Evolutionary conservation across 1,140 invertebrate genomes (phyloP).

Genomic region (Nasonia giraulti): DNA sequence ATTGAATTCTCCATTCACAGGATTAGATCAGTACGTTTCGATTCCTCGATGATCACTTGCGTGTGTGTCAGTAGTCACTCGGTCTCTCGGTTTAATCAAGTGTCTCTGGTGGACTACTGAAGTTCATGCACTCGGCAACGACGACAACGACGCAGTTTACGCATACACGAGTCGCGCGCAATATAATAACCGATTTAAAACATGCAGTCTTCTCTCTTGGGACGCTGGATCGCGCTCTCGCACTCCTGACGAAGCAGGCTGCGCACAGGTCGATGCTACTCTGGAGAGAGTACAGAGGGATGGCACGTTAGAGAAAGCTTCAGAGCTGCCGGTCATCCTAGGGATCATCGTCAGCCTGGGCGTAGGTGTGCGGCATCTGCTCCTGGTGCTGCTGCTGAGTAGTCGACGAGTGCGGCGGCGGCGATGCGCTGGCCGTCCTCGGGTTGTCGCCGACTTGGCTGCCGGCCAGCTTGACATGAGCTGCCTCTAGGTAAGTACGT

Average conservation of each 20-base stretch:
- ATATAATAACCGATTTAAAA: conserved; percentile 35
- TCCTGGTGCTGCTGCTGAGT: neutral
- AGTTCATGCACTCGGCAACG: conserved; percentile 1
- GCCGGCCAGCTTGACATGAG: conserved; percentile 19
- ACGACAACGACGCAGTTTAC: neutral
- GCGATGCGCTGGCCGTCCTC: neutral
- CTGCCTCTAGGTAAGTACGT: conserved; percentile 62
- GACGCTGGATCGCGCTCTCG: neutral
- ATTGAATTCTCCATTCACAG: conserved; percentile 26
- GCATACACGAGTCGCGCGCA: neutral
- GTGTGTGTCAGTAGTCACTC: neutral
- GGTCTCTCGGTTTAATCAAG: neutral
- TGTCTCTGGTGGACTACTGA: neutral
- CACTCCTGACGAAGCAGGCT: too few relatives aligned
- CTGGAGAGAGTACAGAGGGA: neutral
- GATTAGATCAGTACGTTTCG: conserved; percentile 44
- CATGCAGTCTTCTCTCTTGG: conserved; percentile 47
- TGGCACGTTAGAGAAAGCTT: conserved; percentile 1
- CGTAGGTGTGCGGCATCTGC: neutral
- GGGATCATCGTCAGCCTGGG: conserved; percentile 36
- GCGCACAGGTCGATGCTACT: neutral
- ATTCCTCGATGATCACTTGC: conserved; percentile 23
- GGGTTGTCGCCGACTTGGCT: neutral
- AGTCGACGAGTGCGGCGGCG: neutral
- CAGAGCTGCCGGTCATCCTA: conserved; percentile 14